Evolutionary conservation across 2,888 invertebrate genomes (phyloP).

Genomic region (Sarcophaga variegata): DNA sequence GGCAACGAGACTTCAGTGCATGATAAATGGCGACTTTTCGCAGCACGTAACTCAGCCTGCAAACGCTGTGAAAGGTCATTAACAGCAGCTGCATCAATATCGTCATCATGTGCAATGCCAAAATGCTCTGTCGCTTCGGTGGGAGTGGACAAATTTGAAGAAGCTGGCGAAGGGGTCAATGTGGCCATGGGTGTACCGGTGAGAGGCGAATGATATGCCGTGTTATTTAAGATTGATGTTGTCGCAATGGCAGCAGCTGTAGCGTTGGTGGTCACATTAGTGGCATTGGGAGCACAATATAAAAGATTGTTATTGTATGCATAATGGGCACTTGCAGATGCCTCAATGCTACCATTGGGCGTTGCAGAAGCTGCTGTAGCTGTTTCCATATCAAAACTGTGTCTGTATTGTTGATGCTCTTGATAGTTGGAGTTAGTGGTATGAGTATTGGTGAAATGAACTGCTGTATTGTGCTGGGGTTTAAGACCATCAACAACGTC

Average conservation of each 20-base stretch:
- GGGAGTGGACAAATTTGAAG: constrained; percentile 67
- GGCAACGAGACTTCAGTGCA: constrained; percentile 94
- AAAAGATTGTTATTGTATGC: constrained; percentile 70
- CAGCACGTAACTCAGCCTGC: constrained; percentile 90
- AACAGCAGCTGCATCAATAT: constrained; percentile 78
- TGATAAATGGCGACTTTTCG: constrained; percentile 90
- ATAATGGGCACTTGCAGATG: constrained; percentile 48
- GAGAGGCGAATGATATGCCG: constrained; percentile 49
- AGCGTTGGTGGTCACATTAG: constrained; percentile 33
- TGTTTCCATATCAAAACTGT: constrained; percentile 71
- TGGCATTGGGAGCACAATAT: constrained; percentile 60
- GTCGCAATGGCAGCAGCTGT: constrained; percentile 11
- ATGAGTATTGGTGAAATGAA: constrained; percentile 35
- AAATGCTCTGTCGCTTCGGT: constrained; percentile 68
- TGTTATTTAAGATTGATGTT: constrained; percentile 18
- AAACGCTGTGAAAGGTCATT: constrained; percentile 88
- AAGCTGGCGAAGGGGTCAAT: constrained; percentile 60
- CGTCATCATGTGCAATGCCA: constrained; percentile 71
- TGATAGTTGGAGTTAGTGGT: constrained; percentile 68
- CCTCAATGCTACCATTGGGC: constrained; percentile 56
- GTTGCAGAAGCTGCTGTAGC: constrained; percentile 62
- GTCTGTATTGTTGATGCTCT: constrained; percentile 65
- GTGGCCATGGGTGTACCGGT: constrained; percentile 33
- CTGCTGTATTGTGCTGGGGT: constrained; percentile 57
- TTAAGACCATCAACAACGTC: constrained; percentile 70